Base-by-base conservation (phyloP, 2,888 invertebrate genomes). In the Saturnia pavonia region DNA sequence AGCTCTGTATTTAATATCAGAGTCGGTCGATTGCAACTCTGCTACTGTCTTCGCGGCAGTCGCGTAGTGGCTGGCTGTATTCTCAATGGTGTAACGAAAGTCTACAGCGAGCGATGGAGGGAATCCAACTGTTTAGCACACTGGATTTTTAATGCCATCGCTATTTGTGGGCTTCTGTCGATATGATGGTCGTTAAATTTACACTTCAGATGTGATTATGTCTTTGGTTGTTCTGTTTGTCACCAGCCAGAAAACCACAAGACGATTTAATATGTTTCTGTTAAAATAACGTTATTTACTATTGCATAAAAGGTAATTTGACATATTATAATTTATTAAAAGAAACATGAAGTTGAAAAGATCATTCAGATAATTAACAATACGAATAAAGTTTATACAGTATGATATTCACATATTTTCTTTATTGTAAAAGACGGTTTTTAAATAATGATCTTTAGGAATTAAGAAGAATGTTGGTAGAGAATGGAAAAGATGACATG, bases 121-220 rank as follows among this genome's bases (percentile, higher is more conserved):
- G 88, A 90, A 90, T 90, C 90, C 92, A 92, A 91, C 86, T 93
- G 91, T 91, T 87, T 80, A 73, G 79, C 82, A 83, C 91, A 91
- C 91, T 94, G 93, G 91, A 86, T 90, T 91, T 92, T 91, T 89
- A 87, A 74, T 85, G 84, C 92, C 89, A 92, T 94, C 90, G 88
- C 87, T 90, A 86, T 87, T 88, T 92, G 94, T 90, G 88, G 90
- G 90, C 89, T 83, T 65, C 65, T 65, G 65, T 65, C 40, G 40
- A 65, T 65, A 40, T 65, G n/a, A 40, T 34, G 65, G 19, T 65
- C n/a, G n/a, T 3, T 63, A 63, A 60, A 63, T n/a, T 65, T 65
- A 40, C 40, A 78, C 74, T 74, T 75, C 51, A 70, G 77, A 76
- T 76, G 79, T 80, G 77, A 78, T 69, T 16, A 68, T 40, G n/a